These are phyloP conservation scores for Pogonognathellus flavescens DNA, from an alignment of 1,140 invertebrate species.

Conservation along the genomic window DNA sequence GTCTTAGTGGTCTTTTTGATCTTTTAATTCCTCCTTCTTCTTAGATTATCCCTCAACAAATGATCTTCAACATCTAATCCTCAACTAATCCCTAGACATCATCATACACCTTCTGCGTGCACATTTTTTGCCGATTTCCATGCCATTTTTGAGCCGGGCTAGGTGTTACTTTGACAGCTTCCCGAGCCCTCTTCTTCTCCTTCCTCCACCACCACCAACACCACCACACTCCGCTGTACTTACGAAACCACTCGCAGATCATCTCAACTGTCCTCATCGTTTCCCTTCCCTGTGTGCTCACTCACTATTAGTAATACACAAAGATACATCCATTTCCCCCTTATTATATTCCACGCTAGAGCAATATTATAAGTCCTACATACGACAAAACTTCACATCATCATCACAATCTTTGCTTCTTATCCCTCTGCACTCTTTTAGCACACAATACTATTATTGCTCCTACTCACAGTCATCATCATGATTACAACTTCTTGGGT, in stretches of 20 bases:
- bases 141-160: constrained; percentile 17
- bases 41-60: constrained; percentile 65
- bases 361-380: not conserved
- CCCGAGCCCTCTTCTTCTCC: constrained; percentile 10
- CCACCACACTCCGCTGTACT: not conserved
- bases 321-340: constrained; percentile 8
- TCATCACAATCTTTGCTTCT: constrained; percentile 35
- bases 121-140: constrained; percentile 51
- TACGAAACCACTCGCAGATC: constrained; percentile 28
- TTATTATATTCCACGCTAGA: not conserved
- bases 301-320: not conserved
- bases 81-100: constrained; percentile 36
- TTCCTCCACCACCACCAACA: not conserved
- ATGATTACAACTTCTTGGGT: no score
- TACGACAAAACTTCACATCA: constrained; percentile 50
- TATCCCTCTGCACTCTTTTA: constrained; percentile 13
- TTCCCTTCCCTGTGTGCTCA: not conserved
- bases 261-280: not conserved
- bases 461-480: not conserved
- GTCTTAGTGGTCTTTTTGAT: constrained; percentile 61
- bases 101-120: constrained; percentile 48
- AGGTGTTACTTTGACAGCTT: constrained; percentile 47
- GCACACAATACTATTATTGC: not conserved
- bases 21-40: constrained; percentile 62
- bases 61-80: constrained; percentile 63